These are phyloP conservation scores for Camponotus pennsylvanicus DNA, from an alignment of 1,140 invertebrate genomes.

Conservation along the genomic window DNA sequence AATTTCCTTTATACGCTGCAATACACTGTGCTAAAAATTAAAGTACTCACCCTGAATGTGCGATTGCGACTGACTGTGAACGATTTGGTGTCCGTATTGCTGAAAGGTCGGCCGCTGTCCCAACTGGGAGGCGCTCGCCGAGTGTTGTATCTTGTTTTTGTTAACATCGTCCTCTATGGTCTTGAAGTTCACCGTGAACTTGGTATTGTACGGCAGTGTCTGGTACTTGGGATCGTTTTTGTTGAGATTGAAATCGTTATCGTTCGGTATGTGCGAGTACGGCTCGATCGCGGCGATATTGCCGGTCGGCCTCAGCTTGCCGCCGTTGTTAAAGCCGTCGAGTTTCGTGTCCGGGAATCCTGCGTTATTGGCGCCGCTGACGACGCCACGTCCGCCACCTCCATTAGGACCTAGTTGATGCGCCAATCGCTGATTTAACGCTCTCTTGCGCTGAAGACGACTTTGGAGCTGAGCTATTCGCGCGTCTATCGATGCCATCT, in stretches of 20 bases:
- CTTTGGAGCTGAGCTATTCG: conserved; percentile 97
- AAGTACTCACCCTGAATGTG: conserved; percentile 82
- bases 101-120: conserved; percentile 81
- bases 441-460: conserved; percentile 94
- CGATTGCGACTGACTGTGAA: conserved; percentile 84
- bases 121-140: conserved; percentile 84
- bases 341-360: conserved; percentile 79
- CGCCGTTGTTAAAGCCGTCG: conserved; percentile 83
- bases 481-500: conserved; percentile 96
- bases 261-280: conserved; percentile 93
- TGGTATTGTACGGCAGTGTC: conserved; percentile 95
- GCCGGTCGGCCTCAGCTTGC: conserved; percentile 85
- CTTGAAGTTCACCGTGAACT: conserved; percentile 90
- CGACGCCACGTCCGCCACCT: conserved; percentile 1
- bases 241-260: conserved; percentile 89
- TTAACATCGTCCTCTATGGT: conserved; percentile 83
- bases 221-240: conserved; percentile 98
- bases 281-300: conserved; percentile 96
- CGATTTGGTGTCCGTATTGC: conserved; percentile 84
- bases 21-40: not conserved
- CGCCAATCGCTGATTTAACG: conserved; percentile 94
- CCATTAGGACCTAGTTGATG: conserved; percentile 88
- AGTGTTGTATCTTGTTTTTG: conserved; percentile 85
- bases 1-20: no score
- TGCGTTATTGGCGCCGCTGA: conserved; percentile 62